A percentile compares a stretch with the other conserved stretches of the same genome.
These are phyloP conservation scores for Pteruthius melanotis DNA, from an alignment of 2,113 vertebrate species.

Conservation along the genomic window DNA sequence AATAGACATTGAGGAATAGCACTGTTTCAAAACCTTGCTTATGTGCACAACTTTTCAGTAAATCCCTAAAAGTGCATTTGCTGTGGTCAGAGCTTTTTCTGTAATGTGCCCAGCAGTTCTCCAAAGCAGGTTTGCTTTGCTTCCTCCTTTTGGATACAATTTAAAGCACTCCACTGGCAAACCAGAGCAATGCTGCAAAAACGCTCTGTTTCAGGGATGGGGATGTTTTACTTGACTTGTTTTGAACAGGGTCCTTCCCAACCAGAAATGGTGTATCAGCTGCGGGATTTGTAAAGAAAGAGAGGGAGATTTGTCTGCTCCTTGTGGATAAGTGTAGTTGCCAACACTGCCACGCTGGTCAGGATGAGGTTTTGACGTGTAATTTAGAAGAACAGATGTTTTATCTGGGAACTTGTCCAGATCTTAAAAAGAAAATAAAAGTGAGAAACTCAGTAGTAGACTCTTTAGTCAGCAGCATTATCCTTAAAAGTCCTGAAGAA, in stretches of 20 bases:
- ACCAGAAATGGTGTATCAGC: background rate
- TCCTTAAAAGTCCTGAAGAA: background rate
- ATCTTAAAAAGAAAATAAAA: background rate
- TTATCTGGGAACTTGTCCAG: conserved; percentile 42
- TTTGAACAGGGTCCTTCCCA: background rate
- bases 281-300: background rate
- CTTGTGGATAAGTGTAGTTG: background rate
- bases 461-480: background rate
- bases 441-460: background rate
- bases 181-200: background rate
- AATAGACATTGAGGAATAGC: background rate
- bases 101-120: background rate
- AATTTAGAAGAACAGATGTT: conserved; percentile 57
- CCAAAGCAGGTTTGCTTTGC: background rate
- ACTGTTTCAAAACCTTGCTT: background rate
- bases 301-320: background rate
- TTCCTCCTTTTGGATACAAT: background rate
- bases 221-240: background rate
- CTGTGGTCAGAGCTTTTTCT: background rate
- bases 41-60: background rate
- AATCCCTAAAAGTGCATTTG: background rate
- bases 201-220: background rate
- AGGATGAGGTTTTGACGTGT: background rate
- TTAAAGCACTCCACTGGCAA: background rate
- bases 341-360: background rate